Base-by-base conservation (phyloP, 1,140 invertebrate genomes). In the Aporrectodea caliginosa region DNA sequence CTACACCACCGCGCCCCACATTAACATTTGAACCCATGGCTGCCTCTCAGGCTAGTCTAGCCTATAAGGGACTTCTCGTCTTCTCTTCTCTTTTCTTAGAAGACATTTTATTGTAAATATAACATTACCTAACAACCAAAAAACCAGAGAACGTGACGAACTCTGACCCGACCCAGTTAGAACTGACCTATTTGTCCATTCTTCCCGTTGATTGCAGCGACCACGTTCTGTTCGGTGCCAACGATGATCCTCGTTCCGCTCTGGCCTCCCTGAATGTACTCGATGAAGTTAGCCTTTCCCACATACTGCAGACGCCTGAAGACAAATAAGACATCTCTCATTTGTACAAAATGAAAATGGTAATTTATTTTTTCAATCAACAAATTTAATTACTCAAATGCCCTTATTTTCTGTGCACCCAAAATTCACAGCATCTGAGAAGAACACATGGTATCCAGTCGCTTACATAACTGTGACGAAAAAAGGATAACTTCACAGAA, bases 161-260 rank as follows among this genome's bases (percentile, higher is more conserved):
- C 1, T 34, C 43, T 35, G 35, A 58, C 22, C 29, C n/a, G 31
- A 75, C 35, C 35, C 30, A n/a, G n/a, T n/a, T 6, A 31, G n/a
- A 35, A 79, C 69, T 82, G 80, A 87, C 86, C 84, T 29, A 86
- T 84, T 35, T 86, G 88, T 92, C 93, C 94, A 85, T 93, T 93
- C 85, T 94, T 93, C 70, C 93, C 90, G 89, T 93, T 93, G 73
- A 97, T 85, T 77, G 93, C 93, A 81, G 94, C 94, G 75, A 97
- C 87, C 81, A 95, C 93, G 91, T 96, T 95, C 87, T 94, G 92
- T 83, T 95, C 92, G 0, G 94, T 95, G n/a, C 92, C 93, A 16
- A 96, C 91, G 83, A 95, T 92, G n/a, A 95, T 90, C 84, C 92
- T 92, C 88, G 92, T 93, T 31, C 91, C 91, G n/a, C 91, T 90